Base-by-base conservation (phyloP, 30 jellyfish, hydroid and myxozoan genomes). In the Haliclystus octoradiatus region DNA sequence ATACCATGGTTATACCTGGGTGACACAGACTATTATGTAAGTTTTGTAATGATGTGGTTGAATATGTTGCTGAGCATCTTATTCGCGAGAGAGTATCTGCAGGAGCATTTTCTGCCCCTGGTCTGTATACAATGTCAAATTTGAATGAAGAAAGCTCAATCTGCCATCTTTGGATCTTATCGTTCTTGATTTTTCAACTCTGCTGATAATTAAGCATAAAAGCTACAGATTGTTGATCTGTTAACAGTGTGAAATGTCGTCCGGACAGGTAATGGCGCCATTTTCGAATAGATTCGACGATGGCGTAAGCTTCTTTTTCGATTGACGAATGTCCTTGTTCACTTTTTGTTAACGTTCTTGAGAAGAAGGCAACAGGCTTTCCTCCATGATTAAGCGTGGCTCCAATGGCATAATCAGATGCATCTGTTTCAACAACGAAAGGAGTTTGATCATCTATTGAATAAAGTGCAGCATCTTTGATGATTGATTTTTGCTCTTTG, bases 391-490 rank as follows among this genome's bases (percentile, higher is more conserved):
- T 57, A 7, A 57, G 69, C 69, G 69, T 57, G 9, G 69, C 69
- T 7, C 30, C 69, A 57, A 71, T 46, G 14, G 91, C 93, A 33
- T 31, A 32, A 26, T 82, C 93, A 31, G 80, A 51, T 2, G 86
- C 87, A 68, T 64, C 87, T 1, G 93, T 75, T 76, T 82, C 93
- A 63, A 82, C 25, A 50, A 34, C 77, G 77, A 76, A 65, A n/a
- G 81, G 92, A 26, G 34, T 30, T n/a, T n/a, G n/a, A n/a, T n/a
- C n/a, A n/a, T n/a, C n/a, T n/a, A n/a, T n/a, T n/a, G n/a, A n/a
- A n/a, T n/a, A n/a, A n/a, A 81, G 73, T 27, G n/a, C n/a, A n/a
- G n/a, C n/a, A n/a, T n/a, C n/a, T n/a, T n/a, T n/a, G n/a, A n/a
- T n/a, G n/a, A n/a, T n/a, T n/a, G n/a, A n/a, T n/a, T n/a, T n/a